phyloP scores from a whole-genome alignment of 2,113 vertebrate genomes.

The Murina feae region DNA sequence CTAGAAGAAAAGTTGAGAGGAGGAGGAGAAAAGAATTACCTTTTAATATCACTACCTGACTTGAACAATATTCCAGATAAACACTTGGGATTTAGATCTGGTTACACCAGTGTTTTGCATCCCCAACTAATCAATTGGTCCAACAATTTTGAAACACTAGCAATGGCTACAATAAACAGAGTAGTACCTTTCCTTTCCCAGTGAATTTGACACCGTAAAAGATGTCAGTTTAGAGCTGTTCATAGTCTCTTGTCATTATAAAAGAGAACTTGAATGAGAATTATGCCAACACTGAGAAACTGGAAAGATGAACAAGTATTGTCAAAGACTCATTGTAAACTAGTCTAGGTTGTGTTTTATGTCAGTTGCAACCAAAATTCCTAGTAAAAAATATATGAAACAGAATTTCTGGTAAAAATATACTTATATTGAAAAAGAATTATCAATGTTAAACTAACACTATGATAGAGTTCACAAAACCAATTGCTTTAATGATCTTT shows the following conservation, averaged over 20 bases:
- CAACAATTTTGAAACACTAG: background rate
- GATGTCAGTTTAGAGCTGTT: background rate
- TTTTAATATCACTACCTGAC: background rate
- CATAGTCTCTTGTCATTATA: background rate
- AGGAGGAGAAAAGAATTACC: background rate
- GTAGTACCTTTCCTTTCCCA: background rate
- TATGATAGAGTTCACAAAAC: background rate
- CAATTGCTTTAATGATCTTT: background rate
- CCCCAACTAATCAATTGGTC: background rate
- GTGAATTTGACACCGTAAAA: background rate
- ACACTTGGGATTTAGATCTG: background rate
- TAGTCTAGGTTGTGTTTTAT: background rate
- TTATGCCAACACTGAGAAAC: background rate
- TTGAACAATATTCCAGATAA: background rate
- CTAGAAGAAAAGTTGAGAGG: background rate
- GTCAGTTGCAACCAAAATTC: background rate
- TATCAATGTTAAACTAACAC: background rate
- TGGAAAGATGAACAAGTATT: background rate
- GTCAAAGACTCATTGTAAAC: background rate
- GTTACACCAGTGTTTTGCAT: background rate
- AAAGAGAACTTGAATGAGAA: background rate
- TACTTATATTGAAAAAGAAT: background rate
- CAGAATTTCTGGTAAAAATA: background rate
- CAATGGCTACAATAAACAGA: background rate
- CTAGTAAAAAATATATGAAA: background rate